phyloP scores from a whole-genome alignment of 2,888 invertebrate species.

The Oscheius onirici region DNA sequence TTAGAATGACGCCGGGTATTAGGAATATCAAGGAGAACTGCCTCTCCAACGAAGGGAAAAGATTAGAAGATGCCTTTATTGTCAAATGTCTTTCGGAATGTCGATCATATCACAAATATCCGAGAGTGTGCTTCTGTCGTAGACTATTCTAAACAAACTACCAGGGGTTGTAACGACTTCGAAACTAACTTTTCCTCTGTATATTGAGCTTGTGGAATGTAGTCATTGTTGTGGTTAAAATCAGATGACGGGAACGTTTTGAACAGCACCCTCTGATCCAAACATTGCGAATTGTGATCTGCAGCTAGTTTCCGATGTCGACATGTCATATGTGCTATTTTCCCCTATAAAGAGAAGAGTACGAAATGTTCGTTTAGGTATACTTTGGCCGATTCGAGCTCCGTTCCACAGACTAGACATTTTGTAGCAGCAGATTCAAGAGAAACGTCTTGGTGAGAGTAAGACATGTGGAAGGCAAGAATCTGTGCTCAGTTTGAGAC shows the following conservation, averaged over 20 bases:
- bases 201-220: background rate
- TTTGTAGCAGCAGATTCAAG: constrained; percentile 19
- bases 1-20: background rate
- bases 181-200: background rate
- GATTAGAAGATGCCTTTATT: background rate
- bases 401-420: constrained; percentile 52
- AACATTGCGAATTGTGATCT: constrained; percentile 48
- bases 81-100: background rate
- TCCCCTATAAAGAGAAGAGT: constrained; percentile 39
- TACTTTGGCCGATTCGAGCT: constrained; percentile 45
- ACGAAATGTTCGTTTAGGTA: background rate
- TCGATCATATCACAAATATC: constrained; percentile 28
- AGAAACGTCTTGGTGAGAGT: constrained; percentile 51
- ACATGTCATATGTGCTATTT: constrained; percentile 44
- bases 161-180: background rate
- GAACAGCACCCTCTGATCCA: constrained; percentile 42
- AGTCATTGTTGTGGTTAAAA: constrained; percentile 25
- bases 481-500: constrained; percentile 34
- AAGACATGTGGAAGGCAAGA: constrained; percentile 51
- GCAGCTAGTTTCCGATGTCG: constrained; percentile 44
- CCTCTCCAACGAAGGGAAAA: background rate
- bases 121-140: constrained; percentile 4
- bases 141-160: background rate
- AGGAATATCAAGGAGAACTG: background rate
- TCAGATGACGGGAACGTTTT: constrained; percentile 47